Conservation (phyloP, 2,797 vertebrate species). For the Anguilla pacifica region DNA sequence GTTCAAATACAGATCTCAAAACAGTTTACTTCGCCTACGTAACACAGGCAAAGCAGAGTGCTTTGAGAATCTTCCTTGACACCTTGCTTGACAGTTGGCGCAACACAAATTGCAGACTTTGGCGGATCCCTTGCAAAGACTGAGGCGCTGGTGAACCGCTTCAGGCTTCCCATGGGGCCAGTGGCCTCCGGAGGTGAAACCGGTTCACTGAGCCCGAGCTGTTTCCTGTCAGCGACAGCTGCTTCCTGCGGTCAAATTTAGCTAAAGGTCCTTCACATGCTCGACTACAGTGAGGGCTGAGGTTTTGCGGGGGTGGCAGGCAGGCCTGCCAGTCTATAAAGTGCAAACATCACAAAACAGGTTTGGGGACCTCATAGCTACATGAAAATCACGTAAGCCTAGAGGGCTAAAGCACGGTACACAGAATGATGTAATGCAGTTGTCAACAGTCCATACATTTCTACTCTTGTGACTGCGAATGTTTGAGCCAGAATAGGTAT, state of each 20-base stretch:
- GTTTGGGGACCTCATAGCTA: background rate
- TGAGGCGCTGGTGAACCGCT: background rate
- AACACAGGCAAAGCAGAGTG: background rate
- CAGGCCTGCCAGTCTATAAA: background rate
- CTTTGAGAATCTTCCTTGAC: no score
- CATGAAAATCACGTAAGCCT: background rate
- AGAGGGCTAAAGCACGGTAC: background rate
- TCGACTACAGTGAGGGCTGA: background rate
- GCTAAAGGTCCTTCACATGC: background rate
- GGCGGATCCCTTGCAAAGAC: background rate
- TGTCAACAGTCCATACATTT: background rate
- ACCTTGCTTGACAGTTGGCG: no score
- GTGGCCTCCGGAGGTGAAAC: background rate
- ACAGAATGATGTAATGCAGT: background rate
- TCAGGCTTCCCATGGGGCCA: background rate
- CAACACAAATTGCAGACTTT: no score
- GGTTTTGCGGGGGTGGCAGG: background rate
- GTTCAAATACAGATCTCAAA: background rate
- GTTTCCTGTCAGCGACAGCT: conserved; percentile 4
- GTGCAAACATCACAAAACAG: background rate
- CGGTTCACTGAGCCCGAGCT: background rate
- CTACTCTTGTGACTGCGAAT: no score
- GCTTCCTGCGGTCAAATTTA: background rate
- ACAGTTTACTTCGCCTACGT: background rate
- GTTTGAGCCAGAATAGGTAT: no score